Conservation (phyloP, 2,113 vertebrate species). For the Talpa occidentalis region DNA sequence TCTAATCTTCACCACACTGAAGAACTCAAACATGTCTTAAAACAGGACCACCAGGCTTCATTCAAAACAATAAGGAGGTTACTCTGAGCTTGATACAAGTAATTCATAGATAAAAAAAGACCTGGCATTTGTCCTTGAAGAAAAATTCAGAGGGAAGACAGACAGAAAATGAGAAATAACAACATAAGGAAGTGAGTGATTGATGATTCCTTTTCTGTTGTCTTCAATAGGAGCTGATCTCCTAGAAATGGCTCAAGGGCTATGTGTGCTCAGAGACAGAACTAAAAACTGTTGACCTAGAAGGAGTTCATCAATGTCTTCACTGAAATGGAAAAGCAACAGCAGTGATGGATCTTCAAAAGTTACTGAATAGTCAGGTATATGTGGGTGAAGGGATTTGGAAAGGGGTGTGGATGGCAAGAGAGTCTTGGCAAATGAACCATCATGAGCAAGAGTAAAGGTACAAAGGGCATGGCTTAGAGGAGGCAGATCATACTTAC, state of each 20-base stretch:
- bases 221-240: neutral
- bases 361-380: neutral
- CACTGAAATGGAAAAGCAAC: neutral
- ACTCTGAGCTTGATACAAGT: neutral
- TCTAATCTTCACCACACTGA: neutral
- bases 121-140: neutral
- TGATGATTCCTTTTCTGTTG: neutral
- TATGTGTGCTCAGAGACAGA: neutral
- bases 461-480: neutral
- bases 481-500: neutral
- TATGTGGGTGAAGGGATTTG: neutral
- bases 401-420: neutral
- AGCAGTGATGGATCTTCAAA: neutral
- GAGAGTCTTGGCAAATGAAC: neutral
- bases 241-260: neutral
- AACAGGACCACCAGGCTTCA: neutral
- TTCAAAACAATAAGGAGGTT: neutral
- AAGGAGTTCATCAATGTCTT: neutral
- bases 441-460: neutral
- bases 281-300: neutral
- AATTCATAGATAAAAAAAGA: slow-evolving; percentile 9
- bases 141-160: neutral
- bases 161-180: neutral
- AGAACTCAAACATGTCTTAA: neutral
- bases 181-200: neutral